A percentile compares a stretch with the other conserved stretches of the same genome.
These are phyloP conservation scores for Yasuhikotakia modesta DNA, from an alignment of 2,797 vertebrate genomes.

Conservation along the genomic window DNA sequence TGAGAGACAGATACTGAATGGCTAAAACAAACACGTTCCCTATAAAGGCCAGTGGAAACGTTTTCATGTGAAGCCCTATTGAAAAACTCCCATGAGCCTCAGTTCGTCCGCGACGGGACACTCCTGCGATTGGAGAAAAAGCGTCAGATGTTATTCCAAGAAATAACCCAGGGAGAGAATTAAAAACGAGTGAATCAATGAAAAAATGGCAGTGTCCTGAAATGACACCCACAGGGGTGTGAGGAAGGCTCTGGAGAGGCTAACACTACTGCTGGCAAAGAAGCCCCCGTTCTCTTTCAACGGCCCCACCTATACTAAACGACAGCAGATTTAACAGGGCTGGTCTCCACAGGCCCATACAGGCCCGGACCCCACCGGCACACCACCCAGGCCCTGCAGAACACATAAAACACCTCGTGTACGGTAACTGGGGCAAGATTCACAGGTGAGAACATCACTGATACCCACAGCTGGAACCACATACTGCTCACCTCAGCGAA, in stretches of 20 bases:
- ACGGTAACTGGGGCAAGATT: background rate
- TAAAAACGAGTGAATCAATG: conserved; percentile 7
- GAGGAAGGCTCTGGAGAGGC: conserved; percentile 38
- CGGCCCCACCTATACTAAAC: conserved; percentile 25
- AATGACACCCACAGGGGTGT: conserved; percentile 39
- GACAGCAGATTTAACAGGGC: conserved; percentile 24
- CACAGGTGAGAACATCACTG: background rate
- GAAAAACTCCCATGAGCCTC: conserved; percentile 28
- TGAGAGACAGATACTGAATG: background rate
- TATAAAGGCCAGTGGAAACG: conserved; percentile 7
- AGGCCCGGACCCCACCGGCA: conserved; percentile 22
- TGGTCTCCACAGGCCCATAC: conserved; percentile 26
- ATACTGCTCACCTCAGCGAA: background rate
- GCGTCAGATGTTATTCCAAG: conserved; percentile 28
- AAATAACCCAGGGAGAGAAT: conserved; percentile 12
- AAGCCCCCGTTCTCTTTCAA: conserved; percentile 10
- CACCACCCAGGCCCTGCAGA: background rate
- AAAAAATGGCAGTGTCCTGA: conserved; percentile 19
- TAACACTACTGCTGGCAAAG: conserved; percentile 25
- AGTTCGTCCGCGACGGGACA: conserved; percentile 18
- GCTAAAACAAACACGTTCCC: conserved; percentile 29
- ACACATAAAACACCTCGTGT: background rate
- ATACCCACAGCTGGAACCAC: background rate
- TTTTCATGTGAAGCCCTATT: conserved; percentile 18
- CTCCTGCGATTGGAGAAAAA: conserved; percentile 19